A percentile compares a stretch with the other conserved stretches of the same genome.
Evolutionary conservation across 2,797 vertebrate species (phyloP).

Genomic region (Pyrocephalus nanus): DNA sequence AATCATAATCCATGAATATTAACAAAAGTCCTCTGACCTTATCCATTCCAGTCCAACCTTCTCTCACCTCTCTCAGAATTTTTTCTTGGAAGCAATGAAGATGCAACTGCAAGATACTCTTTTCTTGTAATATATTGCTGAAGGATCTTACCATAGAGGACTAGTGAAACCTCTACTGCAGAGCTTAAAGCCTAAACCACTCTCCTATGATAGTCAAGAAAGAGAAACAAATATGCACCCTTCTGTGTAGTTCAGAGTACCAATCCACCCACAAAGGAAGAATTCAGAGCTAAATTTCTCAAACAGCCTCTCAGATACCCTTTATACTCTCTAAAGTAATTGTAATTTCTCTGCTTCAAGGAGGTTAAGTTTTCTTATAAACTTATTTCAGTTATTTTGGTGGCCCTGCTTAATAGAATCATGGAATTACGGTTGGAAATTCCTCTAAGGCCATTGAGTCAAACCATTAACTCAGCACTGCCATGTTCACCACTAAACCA

Average conservation of each 20-base stretch:
- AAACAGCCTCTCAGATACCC: background rate
- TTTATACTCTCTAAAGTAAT: background rate
- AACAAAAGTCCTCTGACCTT: background rate
- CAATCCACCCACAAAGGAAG: background rate
- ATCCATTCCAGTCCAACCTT: background rate
- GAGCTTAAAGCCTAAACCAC: background rate
- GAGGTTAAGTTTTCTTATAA: background rate
- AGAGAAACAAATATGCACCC: background rate
- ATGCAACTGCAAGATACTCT: background rate
- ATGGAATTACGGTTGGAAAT: background rate
- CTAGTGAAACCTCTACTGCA: background rate
- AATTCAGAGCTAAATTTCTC: background rate
- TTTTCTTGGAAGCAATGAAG: background rate
- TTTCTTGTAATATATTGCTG: background rate
- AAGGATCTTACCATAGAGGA: background rate
- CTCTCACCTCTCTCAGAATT: background rate
- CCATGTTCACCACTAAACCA: background rate
- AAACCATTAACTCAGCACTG: background rate
- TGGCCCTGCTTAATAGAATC: background rate
- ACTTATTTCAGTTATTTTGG: background rate
- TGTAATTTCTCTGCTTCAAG: background rate
- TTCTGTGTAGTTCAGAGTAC: background rate
- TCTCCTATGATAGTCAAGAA: background rate
- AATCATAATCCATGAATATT: background rate
- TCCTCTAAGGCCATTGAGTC: background rate